Evolutionary conservation across 1,140 invertebrate genomes (phyloP).

Genomic region (Lucilia sericata): DNA sequence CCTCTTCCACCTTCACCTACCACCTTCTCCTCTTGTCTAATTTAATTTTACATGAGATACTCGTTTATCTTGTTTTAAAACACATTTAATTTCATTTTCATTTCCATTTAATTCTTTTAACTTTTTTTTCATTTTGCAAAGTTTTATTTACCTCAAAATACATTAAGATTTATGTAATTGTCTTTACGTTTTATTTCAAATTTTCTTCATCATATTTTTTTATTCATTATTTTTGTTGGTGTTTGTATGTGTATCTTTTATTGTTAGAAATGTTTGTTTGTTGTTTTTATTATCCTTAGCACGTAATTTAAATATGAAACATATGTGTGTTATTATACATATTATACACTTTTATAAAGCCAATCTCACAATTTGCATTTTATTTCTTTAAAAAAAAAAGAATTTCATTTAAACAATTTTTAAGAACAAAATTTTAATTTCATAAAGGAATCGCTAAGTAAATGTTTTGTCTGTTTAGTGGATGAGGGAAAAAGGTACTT

Average conservation of each 20-base stretch:
- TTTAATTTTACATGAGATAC: neutral
- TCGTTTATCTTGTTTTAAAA: slow-evolving; percentile 10
- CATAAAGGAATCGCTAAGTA: neutral
- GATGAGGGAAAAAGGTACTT: neutral
- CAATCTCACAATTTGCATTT: slow-evolving; percentile 15
- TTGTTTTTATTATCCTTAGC: slow-evolving; percentile 24
- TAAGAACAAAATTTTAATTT: slow-evolving; percentile 18
- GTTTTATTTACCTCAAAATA: slow-evolving; percentile 7
- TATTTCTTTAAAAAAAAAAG: neutral
- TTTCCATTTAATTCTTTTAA: neutral
- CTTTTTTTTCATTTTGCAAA: neutral
- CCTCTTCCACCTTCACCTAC: too few relatives aligned
- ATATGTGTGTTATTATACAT: slow-evolving; percentile 15
- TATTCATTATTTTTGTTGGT: neutral
- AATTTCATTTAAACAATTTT: neutral
- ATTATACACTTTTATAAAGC: neutral
- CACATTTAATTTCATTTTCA: neutral
- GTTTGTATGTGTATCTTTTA: neutral
- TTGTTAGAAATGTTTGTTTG: neutral
- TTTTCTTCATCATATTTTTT: neutral
- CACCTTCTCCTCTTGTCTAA: too few relatives aligned
- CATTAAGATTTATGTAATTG: slow-evolving; percentile 27
- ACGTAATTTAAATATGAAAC: slow-evolving; percentile 29
- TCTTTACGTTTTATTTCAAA: neutral
- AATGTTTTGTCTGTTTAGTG: neutral